Conservation (phyloP, 2,113 vertebrate species). For the Sminthopsis crassicaudata region DNA sequence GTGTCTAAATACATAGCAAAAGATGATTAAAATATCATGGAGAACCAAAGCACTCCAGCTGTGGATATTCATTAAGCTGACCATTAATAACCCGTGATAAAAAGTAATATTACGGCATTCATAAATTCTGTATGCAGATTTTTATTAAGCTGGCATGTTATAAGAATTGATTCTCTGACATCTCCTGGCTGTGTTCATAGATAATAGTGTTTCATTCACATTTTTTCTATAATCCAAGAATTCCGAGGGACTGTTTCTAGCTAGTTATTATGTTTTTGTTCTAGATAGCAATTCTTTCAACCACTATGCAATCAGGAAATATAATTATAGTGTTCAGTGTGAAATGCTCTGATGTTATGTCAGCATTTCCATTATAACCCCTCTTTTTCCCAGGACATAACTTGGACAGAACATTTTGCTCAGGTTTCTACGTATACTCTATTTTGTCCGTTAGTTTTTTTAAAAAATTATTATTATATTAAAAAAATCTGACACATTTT, state of each 20-base stretch:
- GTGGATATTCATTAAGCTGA: constrained; percentile 91
- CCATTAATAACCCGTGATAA: constrained; percentile 90
- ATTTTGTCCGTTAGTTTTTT: constrained; percentile 50
- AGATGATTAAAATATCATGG: constrained; percentile 87
- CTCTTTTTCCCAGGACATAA: constrained; percentile 42
- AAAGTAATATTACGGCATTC: constrained; percentile 88
- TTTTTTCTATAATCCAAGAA: constrained; percentile 80
- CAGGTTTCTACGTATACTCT: constrained; percentile 18
- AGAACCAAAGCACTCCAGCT: constrained; percentile 84
- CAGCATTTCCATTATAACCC: constrained; percentile 69
- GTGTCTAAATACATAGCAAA: constrained; percentile 82
- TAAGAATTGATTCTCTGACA: constrained; percentile 88
- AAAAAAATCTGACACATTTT: constrained; percentile 23
- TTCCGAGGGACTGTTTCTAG: constrained; percentile 82
- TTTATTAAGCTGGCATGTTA: constrained; percentile 88
- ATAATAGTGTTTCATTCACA: constrained; percentile 84
- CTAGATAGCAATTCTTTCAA: constrained; percentile 69
- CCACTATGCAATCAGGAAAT: constrained; percentile 65
- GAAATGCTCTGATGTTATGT: constrained; percentile 64
- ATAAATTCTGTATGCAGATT: constrained; percentile 91
- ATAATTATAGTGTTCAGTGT: constrained; percentile 73
- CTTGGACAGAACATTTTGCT: neutral
- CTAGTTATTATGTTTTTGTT: constrained; percentile 77
- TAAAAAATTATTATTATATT: neutral
- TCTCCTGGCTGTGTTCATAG: constrained; percentile 84